These are phyloP conservation scores for Drosophila subquinaria DNA, from an alignment of 2,888 invertebrate genomes.

Conservation along the genomic window DNA sequence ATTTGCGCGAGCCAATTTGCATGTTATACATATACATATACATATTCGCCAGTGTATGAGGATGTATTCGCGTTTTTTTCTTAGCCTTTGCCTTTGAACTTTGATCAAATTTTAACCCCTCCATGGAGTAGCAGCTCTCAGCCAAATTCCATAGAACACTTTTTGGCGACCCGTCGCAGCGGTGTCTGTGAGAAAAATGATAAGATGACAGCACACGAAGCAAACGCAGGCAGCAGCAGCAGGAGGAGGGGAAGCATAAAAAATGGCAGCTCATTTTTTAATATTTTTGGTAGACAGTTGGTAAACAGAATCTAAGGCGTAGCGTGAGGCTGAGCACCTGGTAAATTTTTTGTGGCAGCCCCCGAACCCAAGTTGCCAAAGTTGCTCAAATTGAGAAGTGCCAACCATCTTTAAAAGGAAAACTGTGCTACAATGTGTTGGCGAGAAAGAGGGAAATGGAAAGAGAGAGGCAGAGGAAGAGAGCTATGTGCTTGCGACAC, in stretches of 20 bases:
- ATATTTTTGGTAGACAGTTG: constrained; percentile 76
- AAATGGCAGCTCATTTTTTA: constrained; percentile 76
- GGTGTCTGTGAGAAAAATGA: constrained; percentile 76
- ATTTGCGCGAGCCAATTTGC: constrained; percentile 75
- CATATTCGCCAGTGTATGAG: neutral
- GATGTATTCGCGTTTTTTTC: constrained; percentile 27
- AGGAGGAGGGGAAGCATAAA: constrained; percentile 20
- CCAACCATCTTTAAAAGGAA: constrained; percentile 23
- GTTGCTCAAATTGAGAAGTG: constrained; percentile 54
- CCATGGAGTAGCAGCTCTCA: constrained; percentile 31
- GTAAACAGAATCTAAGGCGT: constrained; percentile 64
- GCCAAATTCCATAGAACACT: constrained; percentile 44
- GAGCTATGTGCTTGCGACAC: constrained; percentile 58
- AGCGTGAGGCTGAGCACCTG: constrained; percentile 60
- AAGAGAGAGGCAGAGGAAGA: neutral
- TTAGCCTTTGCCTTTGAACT: constrained; percentile 74
- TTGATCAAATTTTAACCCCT: constrained; percentile 77
- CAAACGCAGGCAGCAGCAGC: constrained; percentile 35
- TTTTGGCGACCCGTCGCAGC: constrained; percentile 19
- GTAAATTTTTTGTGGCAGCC: constrained; percentile 49
- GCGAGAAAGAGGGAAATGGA: neutral
- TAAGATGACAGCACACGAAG: constrained; percentile 77
- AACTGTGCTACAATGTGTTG: neutral
- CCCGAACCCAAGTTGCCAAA: constrained; percentile 16
- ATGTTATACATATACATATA: constrained; percentile 28